Percentiles rank a stretch among this genome's conserved stretches.
These are phyloP conservation scores for Phymorhynchus buccinoides DNA, from an alignment of 1,140 invertebrate genomes.

Conservation along the genomic window DNA sequence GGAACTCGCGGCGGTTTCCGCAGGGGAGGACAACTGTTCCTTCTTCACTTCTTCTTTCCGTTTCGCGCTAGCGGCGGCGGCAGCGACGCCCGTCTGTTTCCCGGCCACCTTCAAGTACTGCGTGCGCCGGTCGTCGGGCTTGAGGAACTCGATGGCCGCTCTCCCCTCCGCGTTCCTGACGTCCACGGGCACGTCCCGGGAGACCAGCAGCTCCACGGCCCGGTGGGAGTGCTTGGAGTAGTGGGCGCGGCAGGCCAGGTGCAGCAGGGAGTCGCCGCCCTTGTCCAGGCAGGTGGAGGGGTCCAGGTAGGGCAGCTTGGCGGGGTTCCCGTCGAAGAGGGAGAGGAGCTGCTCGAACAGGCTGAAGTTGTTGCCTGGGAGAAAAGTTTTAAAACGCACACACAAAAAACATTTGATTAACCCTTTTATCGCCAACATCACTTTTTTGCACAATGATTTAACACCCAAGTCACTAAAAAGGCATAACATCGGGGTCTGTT, in stretches of 20 bases:
- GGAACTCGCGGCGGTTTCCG: not conserved
- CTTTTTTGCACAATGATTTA: too few species aligned
- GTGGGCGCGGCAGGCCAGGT: constrained; percentile 53
- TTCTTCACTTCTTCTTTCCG: too few species aligned
- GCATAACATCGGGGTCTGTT: too few species aligned
- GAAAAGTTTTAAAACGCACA: too few species aligned
- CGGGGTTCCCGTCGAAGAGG: constrained; percentile 49
- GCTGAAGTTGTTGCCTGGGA: constrained; percentile 54
- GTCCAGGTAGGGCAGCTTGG: constrained; percentile 50
- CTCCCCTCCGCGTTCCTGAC: constrained; percentile 56
- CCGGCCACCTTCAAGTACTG: constrained; percentile 54
- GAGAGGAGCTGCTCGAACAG: constrained; percentile 58
- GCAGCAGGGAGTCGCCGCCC: constrained; percentile 60
- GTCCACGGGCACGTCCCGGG: constrained; percentile 49
- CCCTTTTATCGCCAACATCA: too few species aligned
- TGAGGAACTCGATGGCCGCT: constrained; percentile 56
- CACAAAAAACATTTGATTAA: too few species aligned
- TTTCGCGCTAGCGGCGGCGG: too few species aligned
- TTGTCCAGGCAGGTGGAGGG: constrained; percentile 46
- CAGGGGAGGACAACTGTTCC: not conserved
- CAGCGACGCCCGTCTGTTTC: not conserved
- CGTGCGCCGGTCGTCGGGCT: constrained; percentile 55
- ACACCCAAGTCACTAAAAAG: too few species aligned
- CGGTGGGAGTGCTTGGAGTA: constrained; percentile 55
- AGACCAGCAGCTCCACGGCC: constrained; percentile 58